Conservation (phyloP, 2,113 vertebrate species). For the Ibidorhyncha struthersii region DNA sequence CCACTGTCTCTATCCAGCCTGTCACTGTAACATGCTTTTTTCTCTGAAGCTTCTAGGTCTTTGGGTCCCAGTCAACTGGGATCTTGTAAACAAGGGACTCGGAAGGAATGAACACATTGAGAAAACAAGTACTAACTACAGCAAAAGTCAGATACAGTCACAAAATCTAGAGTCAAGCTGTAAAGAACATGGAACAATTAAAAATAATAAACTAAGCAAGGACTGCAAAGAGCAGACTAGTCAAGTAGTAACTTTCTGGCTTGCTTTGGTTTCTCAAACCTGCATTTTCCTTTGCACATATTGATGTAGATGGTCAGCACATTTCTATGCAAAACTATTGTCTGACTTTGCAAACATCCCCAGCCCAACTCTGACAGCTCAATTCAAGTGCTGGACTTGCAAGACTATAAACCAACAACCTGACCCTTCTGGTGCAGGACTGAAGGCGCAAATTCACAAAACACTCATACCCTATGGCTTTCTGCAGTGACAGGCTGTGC, state of each 20-base stretch:
- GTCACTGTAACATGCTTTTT: rapidly evolving
- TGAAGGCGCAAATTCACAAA: neutral
- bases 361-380: neutral
- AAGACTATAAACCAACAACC: neutral
- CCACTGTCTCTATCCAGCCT: neutral
- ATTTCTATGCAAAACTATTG: neutral
- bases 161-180: neutral
- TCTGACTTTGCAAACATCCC: neutral
- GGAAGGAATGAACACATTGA: neutral
- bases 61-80: neutral
- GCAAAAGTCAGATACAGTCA: neutral
- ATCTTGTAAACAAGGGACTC: neutral
- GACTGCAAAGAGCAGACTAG: neutral
- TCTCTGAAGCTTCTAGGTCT: neutral
- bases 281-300: neutral
- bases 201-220: neutral
- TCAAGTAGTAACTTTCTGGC: neutral
- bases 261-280: neutral
- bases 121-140: neutral
- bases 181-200: neutral
- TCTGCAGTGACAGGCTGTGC: neutral
- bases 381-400: neutral
- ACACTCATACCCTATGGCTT: rapidly evolving
- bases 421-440: neutral
- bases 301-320: neutral